Percentiles rank a stretch among this genome's conserved stretches.
These are phyloP conservation scores for Xenotilapia caudafasciata DNA, from an alignment of 2,113 vertebrate species.

Conservation along the genomic window DNA sequence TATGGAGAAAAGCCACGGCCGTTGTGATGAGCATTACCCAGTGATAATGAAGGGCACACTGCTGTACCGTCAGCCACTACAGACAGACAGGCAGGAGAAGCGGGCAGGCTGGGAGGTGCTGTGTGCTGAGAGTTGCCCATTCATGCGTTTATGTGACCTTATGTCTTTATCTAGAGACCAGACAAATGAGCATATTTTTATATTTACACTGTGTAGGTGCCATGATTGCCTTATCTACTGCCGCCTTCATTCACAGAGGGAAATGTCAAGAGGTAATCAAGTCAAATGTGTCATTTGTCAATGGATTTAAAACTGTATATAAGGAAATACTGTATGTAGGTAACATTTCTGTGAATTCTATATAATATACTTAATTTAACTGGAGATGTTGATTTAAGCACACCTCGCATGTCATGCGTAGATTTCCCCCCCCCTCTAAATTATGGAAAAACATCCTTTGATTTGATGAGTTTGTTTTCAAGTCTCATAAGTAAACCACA, in stretches of 20 bases:
- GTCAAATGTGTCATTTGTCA: constrained; percentile 52
- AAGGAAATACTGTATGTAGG: constrained; percentile 7
- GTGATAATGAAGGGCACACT: constrained; percentile 71
- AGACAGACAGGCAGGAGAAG: constrained; percentile 32
- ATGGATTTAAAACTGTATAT: constrained; percentile 12
- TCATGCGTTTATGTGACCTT: constrained; percentile 45
- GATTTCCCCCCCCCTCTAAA: background rate
- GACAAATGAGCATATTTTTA: constrained; percentile 60
- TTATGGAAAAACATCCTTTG: background rate
- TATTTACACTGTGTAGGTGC: constrained; percentile 54
- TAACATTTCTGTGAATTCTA: background rate
- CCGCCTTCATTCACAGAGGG: constrained; percentile 35
- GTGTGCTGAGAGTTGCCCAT: constrained; percentile 36
- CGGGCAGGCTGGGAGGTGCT: background rate
- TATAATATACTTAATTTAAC: constrained; percentile 6
- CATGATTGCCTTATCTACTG: constrained; percentile 51
- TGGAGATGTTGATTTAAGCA: constrained; percentile 8
- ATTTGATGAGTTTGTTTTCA: background rate
- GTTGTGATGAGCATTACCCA: constrained; percentile 70
- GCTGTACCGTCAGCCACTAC: constrained; percentile 53
- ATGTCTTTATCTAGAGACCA: constrained; percentile 52
- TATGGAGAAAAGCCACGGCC: constrained; percentile 64
- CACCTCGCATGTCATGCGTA: background rate
- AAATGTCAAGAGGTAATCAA: constrained; percentile 65
- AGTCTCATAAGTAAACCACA: constrained; percentile 1